Conservation (phyloP, 2,888 invertebrate genomes). For the Tipula unca region DNA sequence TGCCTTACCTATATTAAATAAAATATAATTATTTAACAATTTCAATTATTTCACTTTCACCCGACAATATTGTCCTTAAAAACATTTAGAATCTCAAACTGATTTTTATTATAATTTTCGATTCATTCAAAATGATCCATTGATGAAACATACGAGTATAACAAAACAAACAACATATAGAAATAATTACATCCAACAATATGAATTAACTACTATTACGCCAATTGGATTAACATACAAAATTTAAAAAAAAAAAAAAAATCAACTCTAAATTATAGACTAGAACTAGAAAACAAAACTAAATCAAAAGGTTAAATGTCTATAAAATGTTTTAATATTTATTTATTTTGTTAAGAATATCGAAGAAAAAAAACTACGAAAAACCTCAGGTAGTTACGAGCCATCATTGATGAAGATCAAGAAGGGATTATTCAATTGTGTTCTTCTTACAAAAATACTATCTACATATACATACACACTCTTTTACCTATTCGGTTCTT, state of each 20-base stretch:
- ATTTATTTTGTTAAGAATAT: neutral
- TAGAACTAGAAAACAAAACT: neutral
- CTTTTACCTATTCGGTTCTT: neutral
- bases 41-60: too few species aligned
- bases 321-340: neutral
- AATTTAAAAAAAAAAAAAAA: neutral
- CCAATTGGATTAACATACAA: neutral
- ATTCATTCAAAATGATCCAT: too few species aligned
- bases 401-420: slow-evolving; percentile 14
- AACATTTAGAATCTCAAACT: too few species aligned
- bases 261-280: neutral
- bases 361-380: neutral
- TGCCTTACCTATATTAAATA: too few species aligned
- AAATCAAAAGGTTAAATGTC: neutral
- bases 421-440: slow-evolving; percentile 2
- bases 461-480: neutral
- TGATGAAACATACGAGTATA: too few species aligned
- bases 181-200: too few species aligned
- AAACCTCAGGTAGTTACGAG: neutral
- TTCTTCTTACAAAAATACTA: neutral
- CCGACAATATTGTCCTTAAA: too few species aligned
- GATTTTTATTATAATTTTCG: too few species aligned
- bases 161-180: too few species aligned
- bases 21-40: too few species aligned
- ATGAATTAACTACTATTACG: neutral